Base-by-base conservation (phyloP, 2,113 vertebrate species). In the Coreoperca whiteheadi region DNA sequence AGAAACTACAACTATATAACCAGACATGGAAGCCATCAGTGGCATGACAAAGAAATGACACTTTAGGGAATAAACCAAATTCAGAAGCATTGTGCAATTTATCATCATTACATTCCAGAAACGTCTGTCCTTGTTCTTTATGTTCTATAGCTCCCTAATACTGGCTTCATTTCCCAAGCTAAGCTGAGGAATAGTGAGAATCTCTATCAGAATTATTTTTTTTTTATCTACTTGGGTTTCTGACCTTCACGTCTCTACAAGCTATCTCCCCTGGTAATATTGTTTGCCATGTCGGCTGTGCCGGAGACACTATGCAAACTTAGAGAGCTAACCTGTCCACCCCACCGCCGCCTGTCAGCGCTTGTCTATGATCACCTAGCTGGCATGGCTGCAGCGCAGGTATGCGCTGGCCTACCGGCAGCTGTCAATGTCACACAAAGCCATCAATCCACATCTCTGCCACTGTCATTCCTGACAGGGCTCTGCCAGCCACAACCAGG, bases 361-460 rank as follows among this genome's bases (percentile, higher is more conserved):
- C 74, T 30, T 50, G 82, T 86, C 88, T 87, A 74, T 86, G 91
- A 93, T 92, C 85, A 89, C 85, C 89, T 81, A 25, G 85, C 87
- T 83, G 87, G 75, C 88, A 89, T 48, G 68, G 84, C 89, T 81
- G 69, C 65, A 57, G 67, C 37, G 50, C 88, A 88, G 89, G 88
- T 91, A 92, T 87, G 67, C 74, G 23, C 79, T 14, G 85, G 86
- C 84, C 90, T 88, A 85, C 86, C 51, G 28, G 79, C 89, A 88
- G 87, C 90, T 93, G 92, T 94, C 91, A 90, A 77, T 85, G 90
- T 90, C 91, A 77, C 91, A 87, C 82, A 66, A 77, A 88, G 85
- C 81, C 91, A 90, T 94, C 93, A 94, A 92, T 94, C 89, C 81
- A 81, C 74, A 87, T 88, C 83, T 89, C 83, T 28, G 54, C 54